Evolutionary conservation across 53 echinoderm and acorn worm genomes (phyloP).

Genomic region (Astropecten irregularis): DNA sequence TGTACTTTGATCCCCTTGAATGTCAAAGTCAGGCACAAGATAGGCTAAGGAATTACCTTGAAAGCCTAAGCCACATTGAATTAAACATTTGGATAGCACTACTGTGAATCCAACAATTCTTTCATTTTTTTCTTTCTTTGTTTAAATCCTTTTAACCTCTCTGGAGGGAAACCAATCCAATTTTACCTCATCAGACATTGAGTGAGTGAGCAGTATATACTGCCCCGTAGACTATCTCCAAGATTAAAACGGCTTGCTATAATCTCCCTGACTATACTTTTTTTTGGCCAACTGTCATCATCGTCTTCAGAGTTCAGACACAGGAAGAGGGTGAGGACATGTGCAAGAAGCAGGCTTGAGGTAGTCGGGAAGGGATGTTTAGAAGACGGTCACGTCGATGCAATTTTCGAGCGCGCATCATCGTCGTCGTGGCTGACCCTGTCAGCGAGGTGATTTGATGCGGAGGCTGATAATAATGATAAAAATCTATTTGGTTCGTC

Average conservation of each 20-base stretch:
- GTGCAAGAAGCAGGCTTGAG: background rate
- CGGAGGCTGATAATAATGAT: slow-evolving; percentile 3
- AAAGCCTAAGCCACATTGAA: too few relatives aligned
- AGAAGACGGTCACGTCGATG: slow-evolving; percentile 16
- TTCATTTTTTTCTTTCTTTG: background rate
- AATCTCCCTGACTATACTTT: background rate
- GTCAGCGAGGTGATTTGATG: background rate
- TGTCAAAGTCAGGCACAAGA: too few relatives aligned
- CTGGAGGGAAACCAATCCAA: slow-evolving; percentile 35
- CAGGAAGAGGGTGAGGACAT: background rate
- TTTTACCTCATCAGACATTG: slow-evolving; percentile 16
- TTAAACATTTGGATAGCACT: too few relatives aligned
- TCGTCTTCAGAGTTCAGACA: background rate
- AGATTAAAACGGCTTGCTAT: slow-evolving; percentile 35
- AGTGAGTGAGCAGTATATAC: background rate
- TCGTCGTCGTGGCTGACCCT: too few relatives aligned
- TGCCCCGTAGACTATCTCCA: slow-evolving; percentile 36
- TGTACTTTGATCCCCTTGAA: too few relatives aligned
- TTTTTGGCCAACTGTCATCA: background rate
- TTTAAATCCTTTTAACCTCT: slow-evolving; percentile 1
- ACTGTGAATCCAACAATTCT: too few relatives aligned
- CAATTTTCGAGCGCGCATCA: background rate
- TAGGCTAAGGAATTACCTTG: too few relatives aligned
- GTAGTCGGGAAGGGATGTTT: background rate
- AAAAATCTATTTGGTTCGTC: too few relatives aligned